Conservation (phyloP, 2,113 vertebrate species). For the Panthera leo region DNA sequence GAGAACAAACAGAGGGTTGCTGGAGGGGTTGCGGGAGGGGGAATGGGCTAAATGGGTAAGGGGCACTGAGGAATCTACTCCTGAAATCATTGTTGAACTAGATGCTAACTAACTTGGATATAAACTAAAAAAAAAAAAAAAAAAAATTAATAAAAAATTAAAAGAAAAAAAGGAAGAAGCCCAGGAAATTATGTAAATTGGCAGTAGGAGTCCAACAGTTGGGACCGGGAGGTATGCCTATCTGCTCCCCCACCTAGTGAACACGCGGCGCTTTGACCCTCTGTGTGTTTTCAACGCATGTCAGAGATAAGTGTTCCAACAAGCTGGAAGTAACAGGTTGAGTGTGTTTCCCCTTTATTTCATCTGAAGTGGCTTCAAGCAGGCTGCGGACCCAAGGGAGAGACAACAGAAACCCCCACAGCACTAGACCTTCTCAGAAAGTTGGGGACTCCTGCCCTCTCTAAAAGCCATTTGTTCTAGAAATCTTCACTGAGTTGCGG, state of each 20-base stretch:
- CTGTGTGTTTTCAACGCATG: slow-evolving; percentile 68
- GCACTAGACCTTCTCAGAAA: not conserved
- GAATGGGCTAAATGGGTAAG: too few relatives aligned
- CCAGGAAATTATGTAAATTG: too few relatives aligned
- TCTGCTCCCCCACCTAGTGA: slow-evolving; percentile 57
- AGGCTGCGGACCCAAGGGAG: slow-evolving; percentile 61
- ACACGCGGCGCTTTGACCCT: slow-evolving; percentile 50
- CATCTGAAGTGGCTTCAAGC: slow-evolving; percentile 44
- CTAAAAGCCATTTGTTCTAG: not conserved
- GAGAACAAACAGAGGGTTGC: too few relatives aligned
- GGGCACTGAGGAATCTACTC: too few relatives aligned
- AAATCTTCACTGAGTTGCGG: not conserved
- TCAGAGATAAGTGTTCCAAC: slow-evolving; percentile 59
- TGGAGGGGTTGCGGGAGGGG: too few relatives aligned
- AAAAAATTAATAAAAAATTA: too few relatives aligned
- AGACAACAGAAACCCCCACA: not conserved
- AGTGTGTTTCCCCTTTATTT: not conserved
- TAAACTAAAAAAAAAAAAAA: too few relatives aligned
- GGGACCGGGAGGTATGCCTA: not conserved
- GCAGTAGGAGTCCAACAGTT: too few relatives aligned
- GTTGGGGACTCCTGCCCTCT: not conserved
- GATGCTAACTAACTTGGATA: too few relatives aligned
- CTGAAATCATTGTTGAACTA: too few relatives aligned
- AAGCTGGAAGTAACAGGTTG: slow-evolving; percentile 74
- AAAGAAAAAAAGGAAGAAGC: too few relatives aligned